phyloP scores from a whole-genome alignment of 1,140 invertebrate species.

The honey bee (Apis mellifera) region DNA sequence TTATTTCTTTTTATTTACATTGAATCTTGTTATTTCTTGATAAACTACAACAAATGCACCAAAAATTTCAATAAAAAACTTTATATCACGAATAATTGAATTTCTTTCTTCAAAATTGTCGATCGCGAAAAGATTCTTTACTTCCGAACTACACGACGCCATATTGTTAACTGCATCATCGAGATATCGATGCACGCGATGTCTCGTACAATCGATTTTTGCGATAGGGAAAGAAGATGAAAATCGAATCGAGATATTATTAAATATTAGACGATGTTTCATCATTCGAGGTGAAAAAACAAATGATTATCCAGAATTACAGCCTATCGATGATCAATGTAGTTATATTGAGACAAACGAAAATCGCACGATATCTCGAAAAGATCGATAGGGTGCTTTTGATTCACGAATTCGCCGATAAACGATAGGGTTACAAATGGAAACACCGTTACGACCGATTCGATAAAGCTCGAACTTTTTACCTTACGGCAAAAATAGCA shows the following conservation, averaged over 20 bases:
- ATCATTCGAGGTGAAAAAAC: neutral
- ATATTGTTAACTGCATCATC: neutral
- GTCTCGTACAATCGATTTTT: neutral
- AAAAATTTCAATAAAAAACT: no score
- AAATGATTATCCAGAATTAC: conserved; percentile 29
- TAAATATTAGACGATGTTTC: conserved; percentile 1
- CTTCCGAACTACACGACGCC: conserved; percentile 3
- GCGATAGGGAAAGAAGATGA: neutral
- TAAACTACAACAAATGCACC: neutral
- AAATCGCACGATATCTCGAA: conserved; percentile 7
- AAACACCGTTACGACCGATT: neutral
- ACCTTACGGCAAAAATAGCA: conserved; percentile 13
- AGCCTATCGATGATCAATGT: neutral
- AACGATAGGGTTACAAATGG: neutral
- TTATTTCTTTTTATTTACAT: neutral
- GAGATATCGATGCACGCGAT: neutral
- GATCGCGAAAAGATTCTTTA: neutral
- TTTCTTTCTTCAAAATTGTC: neutral
- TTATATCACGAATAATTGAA: no score
- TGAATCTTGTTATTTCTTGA: neutral
- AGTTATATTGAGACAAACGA: conserved; percentile 17
- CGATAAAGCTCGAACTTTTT: conserved; percentile 16
- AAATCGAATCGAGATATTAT: conserved; percentile 10
- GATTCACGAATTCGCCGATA: conserved; percentile 4
- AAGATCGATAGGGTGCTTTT: conserved; percentile 25